Evolutionary conservation across 64 coral and sea anemone species (phyloP).

Genomic region (Montipora cactus): DNA sequence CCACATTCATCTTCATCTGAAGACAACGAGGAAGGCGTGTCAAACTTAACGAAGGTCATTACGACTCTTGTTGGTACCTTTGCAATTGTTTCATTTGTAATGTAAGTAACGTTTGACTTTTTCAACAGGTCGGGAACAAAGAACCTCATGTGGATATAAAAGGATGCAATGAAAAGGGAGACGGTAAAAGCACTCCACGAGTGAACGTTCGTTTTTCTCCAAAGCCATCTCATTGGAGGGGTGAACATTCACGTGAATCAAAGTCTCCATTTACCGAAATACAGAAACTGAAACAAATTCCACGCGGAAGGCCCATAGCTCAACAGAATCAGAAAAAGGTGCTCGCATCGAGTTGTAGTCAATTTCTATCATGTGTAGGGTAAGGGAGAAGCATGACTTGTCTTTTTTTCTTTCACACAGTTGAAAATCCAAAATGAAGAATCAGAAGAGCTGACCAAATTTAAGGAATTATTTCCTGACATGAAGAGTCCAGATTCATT

Average conservation of each 20-base stretch:
- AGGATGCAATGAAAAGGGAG: slow-evolving; percentile 32
- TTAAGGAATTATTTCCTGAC: slow-evolving; percentile 77
- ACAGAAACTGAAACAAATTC: slow-evolving; percentile 78
- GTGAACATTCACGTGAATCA: neutral
- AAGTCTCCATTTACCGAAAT: slow-evolving; percentile 21
- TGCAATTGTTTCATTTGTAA: neutral
- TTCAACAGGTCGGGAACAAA: neutral
- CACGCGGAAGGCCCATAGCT: slow-evolving; percentile 65
- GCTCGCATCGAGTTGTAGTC: neutral
- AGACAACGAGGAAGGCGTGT: slow-evolving; percentile 69
- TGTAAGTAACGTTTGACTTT: neutral
- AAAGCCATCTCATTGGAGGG: slow-evolving; percentile 80
- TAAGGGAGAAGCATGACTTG: neutral
- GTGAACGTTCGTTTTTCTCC: slow-evolving; percentile 86
- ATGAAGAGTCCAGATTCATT: slow-evolving; percentile 54
- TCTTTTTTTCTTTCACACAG: slow-evolving; percentile 2
- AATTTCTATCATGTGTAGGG: neutral
- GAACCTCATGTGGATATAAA: neutral
- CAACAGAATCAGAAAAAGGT: slow-evolving; percentile 88
- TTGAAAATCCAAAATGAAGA: slow-evolving; percentile 63
- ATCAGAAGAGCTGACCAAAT: slow-evolving; percentile 61
- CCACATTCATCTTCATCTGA: slow-evolving; percentile 42
- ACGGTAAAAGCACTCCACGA: slow-evolving; percentile 58
- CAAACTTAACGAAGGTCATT: slow-evolving; percentile 3
- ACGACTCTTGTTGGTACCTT: neutral